A percentile compares a stretch with the other conserved stretches of the same genome.
phyloP scores from a whole-genome alignment of 2,888 invertebrate species.

The Drosophila glabriapex region DNA sequence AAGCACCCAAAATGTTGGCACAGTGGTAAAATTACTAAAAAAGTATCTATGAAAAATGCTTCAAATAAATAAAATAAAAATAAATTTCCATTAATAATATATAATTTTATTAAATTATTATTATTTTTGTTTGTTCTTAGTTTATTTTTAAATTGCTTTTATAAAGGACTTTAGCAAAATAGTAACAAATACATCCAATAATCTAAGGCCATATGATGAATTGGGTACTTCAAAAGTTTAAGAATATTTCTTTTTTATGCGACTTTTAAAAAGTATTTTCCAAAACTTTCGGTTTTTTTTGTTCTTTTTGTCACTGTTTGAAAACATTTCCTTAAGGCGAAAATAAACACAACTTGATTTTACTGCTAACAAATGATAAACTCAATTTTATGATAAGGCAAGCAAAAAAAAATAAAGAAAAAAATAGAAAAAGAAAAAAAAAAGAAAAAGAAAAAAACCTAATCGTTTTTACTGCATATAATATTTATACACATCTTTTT shows the following conservation, averaged over 20 bases:
- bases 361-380: slow-evolving; percentile 80
- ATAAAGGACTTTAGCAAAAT: neutral
- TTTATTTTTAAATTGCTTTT: neutral
- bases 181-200: neutral
- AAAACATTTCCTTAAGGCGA: slow-evolving; percentile 8
- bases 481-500: slow-evolving; percentile 22
- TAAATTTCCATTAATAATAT: too few relatives aligned
- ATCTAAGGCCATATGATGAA: too few relatives aligned
- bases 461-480: slow-evolving; percentile 24
- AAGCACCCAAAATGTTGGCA: slow-evolving; percentile 35
- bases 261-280: neutral
- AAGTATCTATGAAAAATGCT: neutral
- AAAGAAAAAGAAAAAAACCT: neutral
- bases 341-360: slow-evolving; percentile 67
- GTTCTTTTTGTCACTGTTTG: neutral
- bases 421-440: neutral
- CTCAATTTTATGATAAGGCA: slow-evolving; percentile 75
- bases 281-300: too few relatives aligned
- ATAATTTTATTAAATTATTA: too few relatives aligned
- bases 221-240: neutral
- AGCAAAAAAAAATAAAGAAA: slow-evolving; percentile 12
- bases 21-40: too few relatives aligned
- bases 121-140: neutral
- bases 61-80: too few relatives aligned
- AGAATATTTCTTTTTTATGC: accelerated